These are phyloP conservation scores for Notocelia uddmanniana DNA, from an alignment of 2,888 invertebrate genomes.

Conservation along the genomic window DNA sequence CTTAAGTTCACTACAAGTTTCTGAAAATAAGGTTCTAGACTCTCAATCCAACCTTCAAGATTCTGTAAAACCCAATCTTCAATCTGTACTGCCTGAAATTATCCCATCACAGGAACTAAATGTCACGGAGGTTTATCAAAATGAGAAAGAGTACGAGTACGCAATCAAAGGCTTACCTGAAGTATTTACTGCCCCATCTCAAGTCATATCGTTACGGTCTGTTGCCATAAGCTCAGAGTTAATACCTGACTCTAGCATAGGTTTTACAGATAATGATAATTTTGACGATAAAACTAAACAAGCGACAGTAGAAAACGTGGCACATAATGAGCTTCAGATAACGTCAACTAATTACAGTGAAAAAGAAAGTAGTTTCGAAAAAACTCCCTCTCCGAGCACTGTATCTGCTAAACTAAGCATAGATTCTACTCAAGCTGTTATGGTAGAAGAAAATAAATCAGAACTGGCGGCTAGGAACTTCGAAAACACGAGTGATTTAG, in stretches of 20 bases:
- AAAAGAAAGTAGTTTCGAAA: slow-evolving; percentile 76
- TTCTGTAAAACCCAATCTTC: slow-evolving; percentile 58
- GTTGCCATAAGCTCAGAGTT: slow-evolving; percentile 84
- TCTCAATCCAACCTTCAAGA: slow-evolving; percentile 67
- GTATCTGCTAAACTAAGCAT: slow-evolving; percentile 60
- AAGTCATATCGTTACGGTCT: slow-evolving; percentile 77
- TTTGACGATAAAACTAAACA: slow-evolving; percentile 58
- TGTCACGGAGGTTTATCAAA: slow-evolving; percentile 69
- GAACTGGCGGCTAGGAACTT: slow-evolving; percentile 73
- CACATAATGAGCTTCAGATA: slow-evolving; percentile 82
- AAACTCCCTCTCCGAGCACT: slow-evolving; percentile 53
- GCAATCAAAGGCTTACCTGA: slow-evolving; percentile 51
- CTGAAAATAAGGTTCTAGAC: slow-evolving; percentile 76
- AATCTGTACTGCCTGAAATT: slow-evolving; percentile 65
- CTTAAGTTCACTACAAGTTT: slow-evolving; percentile 68
- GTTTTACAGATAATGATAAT: slow-evolving; percentile 55
- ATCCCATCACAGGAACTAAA: slow-evolving; percentile 62
- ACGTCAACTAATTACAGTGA: slow-evolving; percentile 85
- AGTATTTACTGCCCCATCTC: slow-evolving; percentile 65
- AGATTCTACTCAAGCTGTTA: slow-evolving; percentile 77
- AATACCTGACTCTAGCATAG: slow-evolving; percentile 72
- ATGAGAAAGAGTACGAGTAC: slow-evolving; percentile 74
- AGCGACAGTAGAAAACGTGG: slow-evolving; percentile 83
- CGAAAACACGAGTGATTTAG: slow-evolving; percentile 58
- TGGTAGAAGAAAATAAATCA: slow-evolving; percentile 81